Evolutionary conservation across 2,797 vertebrate genomes (phyloP), one percentile per base, ranked within the genome.

Genomic region (Oreochromis grahami): DNA sequence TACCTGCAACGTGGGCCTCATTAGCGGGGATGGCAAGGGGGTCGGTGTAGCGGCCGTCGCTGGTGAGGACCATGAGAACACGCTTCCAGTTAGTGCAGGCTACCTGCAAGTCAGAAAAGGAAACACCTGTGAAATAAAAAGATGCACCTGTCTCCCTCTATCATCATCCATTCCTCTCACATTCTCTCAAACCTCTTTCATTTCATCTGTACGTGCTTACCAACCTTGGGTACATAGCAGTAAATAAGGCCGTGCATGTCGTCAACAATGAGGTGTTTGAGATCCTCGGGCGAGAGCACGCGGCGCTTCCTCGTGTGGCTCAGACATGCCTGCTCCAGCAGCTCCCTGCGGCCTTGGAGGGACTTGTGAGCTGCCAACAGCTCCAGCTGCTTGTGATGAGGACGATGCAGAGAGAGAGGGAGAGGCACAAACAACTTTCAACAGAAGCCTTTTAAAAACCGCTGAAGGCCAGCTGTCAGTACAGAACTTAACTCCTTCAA

Each of bases 61-160:
- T 96, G 0, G 96, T 98, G 79, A 99, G 95, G 34, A 98, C 98
- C 97, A 99, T 98, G 87, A 99, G 93, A 84, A 98, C 97, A 2
- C 98, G 97, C 92, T 99, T 99, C 98, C 98, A 99, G 92, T 99
- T 99, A 80, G 98, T 99, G 94, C 98, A 99, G 78, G 98, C 98
- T 51, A 98, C 95, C 95, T 96, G 87, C 5, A 51, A 15, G 58
- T 48, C 13, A 55, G n/a, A 65, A 43, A 38, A 76, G 32, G 53
- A 74, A 74, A 74, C 70, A 50, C 43, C 45, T 74, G 70, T 74
- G 10, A 74, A 50, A 50, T 50, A 74, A 32, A 36, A 36, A 63
- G 19, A 63, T 36, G 58, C 32, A 63, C 58, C 32, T 36, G 58
- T 36, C 58, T 63, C 32, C 58, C 58, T 36, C 32, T n/a, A n/a